These are phyloP conservation scores for Allophyes oxyacanthae DNA, from an alignment of 2,888 invertebrate species.

Conservation along the genomic window DNA sequence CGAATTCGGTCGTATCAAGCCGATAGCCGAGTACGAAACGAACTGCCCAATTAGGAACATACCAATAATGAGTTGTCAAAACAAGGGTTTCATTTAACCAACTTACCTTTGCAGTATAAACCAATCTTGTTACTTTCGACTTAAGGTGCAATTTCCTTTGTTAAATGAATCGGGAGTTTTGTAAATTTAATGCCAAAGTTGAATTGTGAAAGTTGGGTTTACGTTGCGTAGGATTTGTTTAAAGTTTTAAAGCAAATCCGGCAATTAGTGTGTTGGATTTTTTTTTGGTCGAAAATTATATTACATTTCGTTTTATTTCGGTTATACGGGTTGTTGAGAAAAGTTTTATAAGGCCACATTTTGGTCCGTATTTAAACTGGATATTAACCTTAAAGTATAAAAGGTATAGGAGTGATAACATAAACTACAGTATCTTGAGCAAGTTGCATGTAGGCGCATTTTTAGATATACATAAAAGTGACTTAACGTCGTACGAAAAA, in stretches of 20 bases:
- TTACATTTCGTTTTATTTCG: constrained; percentile 44
- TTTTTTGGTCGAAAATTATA: constrained; percentile 59
- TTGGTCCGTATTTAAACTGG: constrained; percentile 15
- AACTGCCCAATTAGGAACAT: constrained; percentile 82
- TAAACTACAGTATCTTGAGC: no score
- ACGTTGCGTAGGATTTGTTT: constrained; percentile 80
- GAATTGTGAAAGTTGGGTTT: constrained; percentile 84
- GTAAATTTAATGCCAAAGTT: constrained; percentile 83
- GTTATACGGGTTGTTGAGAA: constrained; percentile 34
- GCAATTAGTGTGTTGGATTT: constrained; percentile 76
- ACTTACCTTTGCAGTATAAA: constrained; percentile 41
- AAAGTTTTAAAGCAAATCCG: constrained; percentile 82
- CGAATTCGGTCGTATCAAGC: constrained; percentile 70
- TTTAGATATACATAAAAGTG: no score
- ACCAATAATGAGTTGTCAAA: constrained; percentile 88
- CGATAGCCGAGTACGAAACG: constrained; percentile 65
- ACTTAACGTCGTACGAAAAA: no score
- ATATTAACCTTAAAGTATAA: no score
- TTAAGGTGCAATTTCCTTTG: constrained; percentile 63
- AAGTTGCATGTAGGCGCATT: no score
- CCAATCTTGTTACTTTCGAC: constrained; percentile 53
- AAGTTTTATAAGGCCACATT: constrained; percentile 28
- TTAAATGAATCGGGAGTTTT: constrained; percentile 45
- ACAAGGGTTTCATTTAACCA: constrained; percentile 74
- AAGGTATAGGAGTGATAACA: no score